Conservation (phyloP, 2,113 vertebrate genomes). For the Candoia aspera region DNA sequence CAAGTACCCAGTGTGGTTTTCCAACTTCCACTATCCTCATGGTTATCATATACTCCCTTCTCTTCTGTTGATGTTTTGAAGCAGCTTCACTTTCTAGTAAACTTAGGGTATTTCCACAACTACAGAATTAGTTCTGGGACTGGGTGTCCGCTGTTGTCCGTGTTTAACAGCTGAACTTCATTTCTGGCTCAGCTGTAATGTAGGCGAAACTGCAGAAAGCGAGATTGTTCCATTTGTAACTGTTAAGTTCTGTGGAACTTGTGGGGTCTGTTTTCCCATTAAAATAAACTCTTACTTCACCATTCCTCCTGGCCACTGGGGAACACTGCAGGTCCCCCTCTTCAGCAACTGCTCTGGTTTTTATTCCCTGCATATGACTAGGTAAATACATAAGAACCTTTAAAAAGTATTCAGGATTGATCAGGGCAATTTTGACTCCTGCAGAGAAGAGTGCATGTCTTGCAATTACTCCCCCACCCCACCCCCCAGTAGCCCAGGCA, state of each 20-base stretch:
- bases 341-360: neutral
- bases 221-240: neutral
- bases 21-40: neutral
- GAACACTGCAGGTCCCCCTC: neutral
- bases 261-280: neutral
- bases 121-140: neutral
- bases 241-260: neutral
- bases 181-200: neutral
- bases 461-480: neutral
- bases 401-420: neutral
- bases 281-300: neutral
- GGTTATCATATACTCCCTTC: neutral
- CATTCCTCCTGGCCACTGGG: neutral
- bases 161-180: too few relatives aligned
- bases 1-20: neutral
- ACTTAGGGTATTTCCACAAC: neutral
- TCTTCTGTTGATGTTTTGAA: neutral
- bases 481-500: neutral
- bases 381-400: neutral
- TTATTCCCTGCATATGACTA: neutral
- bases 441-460: neutral
- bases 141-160: neutral
- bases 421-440: neutral
- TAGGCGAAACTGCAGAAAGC: neutral
- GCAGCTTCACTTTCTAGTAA: neutral